phyloP scores from a whole-genome alignment of 2,888 invertebrate genomes.

The Hypolimnas misippus region DNA sequence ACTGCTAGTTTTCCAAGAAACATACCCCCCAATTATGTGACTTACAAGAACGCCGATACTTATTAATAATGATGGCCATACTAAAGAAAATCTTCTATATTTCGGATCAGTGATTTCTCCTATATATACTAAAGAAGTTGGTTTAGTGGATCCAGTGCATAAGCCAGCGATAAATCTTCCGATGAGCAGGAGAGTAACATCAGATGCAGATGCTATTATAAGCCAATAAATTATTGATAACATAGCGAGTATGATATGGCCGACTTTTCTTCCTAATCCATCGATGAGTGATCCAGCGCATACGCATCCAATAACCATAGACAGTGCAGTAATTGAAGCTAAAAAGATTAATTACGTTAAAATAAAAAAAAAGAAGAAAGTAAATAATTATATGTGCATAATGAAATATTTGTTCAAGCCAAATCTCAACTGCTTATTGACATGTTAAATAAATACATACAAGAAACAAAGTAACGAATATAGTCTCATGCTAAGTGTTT shows the following conservation, averaged over 20 bases:
- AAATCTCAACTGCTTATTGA: no score
- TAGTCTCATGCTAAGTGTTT: no score
- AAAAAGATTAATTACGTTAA: slow-evolving; percentile 43
- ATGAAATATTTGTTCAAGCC: no score
- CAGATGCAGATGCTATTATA: slow-evolving; percentile 49
- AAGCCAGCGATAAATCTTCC: slow-evolving; percentile 58
- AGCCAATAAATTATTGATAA: slow-evolving; percentile 59
- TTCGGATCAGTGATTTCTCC: slow-evolving; percentile 54
- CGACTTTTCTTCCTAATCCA: slow-evolving; percentile 53
- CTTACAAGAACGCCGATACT: slow-evolving; percentile 52
- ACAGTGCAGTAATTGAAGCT: slow-evolving; percentile 55
- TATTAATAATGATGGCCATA: slow-evolving; percentile 50
- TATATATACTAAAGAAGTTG: slow-evolving; percentile 56
- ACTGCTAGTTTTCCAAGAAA: slow-evolving; percentile 54
- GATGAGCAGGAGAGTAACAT: slow-evolving; percentile 50
- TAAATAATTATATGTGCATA: background rate
- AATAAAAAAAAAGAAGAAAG: background rate
- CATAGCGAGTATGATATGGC: slow-evolving; percentile 51
- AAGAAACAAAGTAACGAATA: no score
- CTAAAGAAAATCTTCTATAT: slow-evolving; percentile 53
- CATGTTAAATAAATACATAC: no score
- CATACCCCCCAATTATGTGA: slow-evolving; percentile 52
- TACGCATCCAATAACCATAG: slow-evolving; percentile 58
- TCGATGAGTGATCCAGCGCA: slow-evolving; percentile 58
- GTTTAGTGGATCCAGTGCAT: slow-evolving; percentile 53